phyloP scores from a whole-genome alignment of 2,888 invertebrate species.

The Holacanthella duospinosa region DNA sequence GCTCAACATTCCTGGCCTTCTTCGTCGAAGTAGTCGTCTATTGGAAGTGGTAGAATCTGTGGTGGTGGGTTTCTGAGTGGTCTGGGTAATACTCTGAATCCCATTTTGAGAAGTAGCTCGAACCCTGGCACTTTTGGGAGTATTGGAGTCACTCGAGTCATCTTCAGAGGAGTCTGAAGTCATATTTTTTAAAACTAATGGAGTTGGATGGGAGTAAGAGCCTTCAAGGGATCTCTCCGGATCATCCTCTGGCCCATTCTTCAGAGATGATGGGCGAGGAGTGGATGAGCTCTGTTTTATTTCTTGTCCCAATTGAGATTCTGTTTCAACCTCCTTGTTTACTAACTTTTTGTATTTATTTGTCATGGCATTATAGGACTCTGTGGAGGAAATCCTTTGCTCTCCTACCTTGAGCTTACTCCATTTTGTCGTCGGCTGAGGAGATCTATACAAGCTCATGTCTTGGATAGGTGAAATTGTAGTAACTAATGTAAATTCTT shows the following conservation, averaged over 20 bases:
- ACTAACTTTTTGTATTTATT: neutral
- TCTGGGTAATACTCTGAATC: neutral
- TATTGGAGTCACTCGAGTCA: slow-evolving; percentile 20
- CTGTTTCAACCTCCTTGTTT: neutral
- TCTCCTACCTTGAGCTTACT: slow-evolving; percentile 14
- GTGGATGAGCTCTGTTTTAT: neutral
- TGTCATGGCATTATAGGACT: neutral
- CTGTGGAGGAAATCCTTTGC: slow-evolving; percentile 14
- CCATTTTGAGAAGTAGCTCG: neutral
- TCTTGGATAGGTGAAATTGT: slow-evolving; percentile 21
- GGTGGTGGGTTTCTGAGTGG: neutral
- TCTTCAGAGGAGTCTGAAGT: slow-evolving; percentile 10
- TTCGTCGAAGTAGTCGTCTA: slow-evolving; percentile 1
- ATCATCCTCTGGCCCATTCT: neutral
- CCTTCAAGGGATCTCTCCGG: neutral
- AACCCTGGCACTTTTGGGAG: slow-evolving; percentile 19
- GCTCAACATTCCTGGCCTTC: neutral
- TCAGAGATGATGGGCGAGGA: neutral
- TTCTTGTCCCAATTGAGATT: neutral
- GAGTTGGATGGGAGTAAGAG: neutral
- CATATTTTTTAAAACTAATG: neutral
- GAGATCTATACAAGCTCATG: slow-evolving; percentile 2
- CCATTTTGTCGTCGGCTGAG: too few species aligned
- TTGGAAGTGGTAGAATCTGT: neutral
- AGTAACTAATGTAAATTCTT: slow-evolving; percentile 15